Evolutionary conservation across 2,888 invertebrate species (phyloP), one percentile per base, ranked within the genome.

Genomic region (Platycheirus albimanus): DNA sequence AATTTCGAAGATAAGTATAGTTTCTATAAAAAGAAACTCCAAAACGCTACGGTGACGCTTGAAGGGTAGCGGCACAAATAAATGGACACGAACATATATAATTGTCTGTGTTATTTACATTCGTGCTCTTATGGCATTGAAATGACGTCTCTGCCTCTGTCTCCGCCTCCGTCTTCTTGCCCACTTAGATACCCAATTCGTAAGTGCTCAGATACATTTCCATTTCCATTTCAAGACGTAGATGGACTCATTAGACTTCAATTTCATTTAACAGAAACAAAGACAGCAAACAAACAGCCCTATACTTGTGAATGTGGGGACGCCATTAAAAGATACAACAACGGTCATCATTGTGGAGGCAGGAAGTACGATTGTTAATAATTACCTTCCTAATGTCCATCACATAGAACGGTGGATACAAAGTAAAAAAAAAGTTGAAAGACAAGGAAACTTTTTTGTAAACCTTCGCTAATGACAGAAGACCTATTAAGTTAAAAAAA

Each of bases 291-390:
- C 36, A 45, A 19, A 38, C 2, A 52, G 28, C 11, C 51, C 36
- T 49, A 41, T 36, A 64, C 76, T 72, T 83, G 47, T 51, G 30
- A 72, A 69, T 72, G 54, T 71, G 76, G 71, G 66, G 71, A 76
- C 45, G 71, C 71, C 76, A 61, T 45, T 56, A 70, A 64, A 64
- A 64, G 70, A 63, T 36, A 54, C 36, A n/a, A 64, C n/a, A n/a
- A 49, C 77, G 71, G 61, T 41, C 71, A 36, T 71, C 36, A 67
- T 54, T 67, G 71, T 45, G 41, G 20, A 30, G 67, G 28, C 81
- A 72, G 77, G 77, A 76, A 83, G 72, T 83, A 63, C 77, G 72
- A 77, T 72, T 64, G 71, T 70, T 83, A 77, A 83, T 83, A 83
- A 83, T 83, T 77, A 72, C 72, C 54, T 11, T 28, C 33, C 47